Conservation (phyloP, 2,113 vertebrate genomes). For the Passer montanus region DNA sequence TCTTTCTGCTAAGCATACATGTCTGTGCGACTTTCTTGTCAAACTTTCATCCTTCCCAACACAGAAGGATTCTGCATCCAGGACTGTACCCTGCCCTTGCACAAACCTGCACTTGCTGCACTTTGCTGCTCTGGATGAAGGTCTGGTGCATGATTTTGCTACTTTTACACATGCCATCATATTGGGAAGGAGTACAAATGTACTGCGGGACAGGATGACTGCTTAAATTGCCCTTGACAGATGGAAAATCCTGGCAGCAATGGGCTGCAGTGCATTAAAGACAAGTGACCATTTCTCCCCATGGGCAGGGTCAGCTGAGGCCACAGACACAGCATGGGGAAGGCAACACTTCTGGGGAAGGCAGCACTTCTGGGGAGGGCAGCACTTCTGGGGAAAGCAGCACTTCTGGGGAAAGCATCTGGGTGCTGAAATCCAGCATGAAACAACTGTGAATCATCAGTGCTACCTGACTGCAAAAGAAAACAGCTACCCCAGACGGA, state of each 20-base stretch:
- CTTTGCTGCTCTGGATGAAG: neutral
- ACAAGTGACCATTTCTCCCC: neutral
- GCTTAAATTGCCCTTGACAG: neutral
- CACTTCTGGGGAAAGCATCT: neutral
- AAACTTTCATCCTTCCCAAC: no score
- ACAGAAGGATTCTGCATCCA: neutral
- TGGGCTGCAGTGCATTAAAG: neutral
- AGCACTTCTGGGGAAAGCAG: neutral
- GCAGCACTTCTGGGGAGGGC: neutral
- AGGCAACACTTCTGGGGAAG: neutral
- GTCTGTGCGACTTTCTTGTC: no score
- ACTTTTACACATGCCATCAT: neutral
- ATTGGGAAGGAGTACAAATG: neutral
- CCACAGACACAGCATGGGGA: neutral
- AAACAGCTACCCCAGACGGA: neutral
- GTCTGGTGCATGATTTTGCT: neutral
- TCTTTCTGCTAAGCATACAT: no score
- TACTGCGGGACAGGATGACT: neutral
- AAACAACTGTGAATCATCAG: neutral
- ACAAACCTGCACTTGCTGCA: neutral
- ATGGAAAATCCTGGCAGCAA: neutral
- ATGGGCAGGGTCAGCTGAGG: neutral
- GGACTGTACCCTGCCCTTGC: neutral
- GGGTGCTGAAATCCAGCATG: rapidly evolving
- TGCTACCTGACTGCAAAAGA: neutral